A percentile compares a stretch with the other conserved stretches of the same genome.
Conservation (phyloP, 2,113 vertebrate genomes). For the Colius striatus region DNA sequence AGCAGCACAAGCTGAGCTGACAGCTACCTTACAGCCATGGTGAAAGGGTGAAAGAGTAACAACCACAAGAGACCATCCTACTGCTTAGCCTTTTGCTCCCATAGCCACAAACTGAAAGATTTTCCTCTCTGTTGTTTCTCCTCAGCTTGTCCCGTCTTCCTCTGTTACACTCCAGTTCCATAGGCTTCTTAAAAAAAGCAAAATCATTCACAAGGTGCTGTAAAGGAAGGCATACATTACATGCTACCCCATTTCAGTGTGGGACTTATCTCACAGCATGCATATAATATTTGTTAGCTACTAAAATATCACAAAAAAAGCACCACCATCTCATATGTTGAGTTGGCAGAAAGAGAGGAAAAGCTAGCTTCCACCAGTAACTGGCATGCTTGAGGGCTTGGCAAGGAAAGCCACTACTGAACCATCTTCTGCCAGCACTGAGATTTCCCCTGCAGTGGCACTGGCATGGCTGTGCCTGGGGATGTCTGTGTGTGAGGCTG, state of each 20-base stretch:
- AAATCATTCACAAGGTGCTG: neutral
- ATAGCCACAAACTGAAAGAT: neutral
- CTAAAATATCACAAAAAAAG: slow-evolving; percentile 2
- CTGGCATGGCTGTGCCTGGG: neutral
- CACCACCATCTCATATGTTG: neutral
- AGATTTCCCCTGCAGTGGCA: neutral
- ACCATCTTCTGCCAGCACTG: neutral
- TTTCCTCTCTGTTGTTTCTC: neutral
- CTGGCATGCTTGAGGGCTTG: neutral
- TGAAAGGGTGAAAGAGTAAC: neutral
- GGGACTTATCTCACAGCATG: neutral
- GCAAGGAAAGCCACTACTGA: neutral
- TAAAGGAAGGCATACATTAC: neutral
- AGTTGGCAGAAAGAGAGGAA: slow-evolving; percentile 7
- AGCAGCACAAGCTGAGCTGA: neutral
- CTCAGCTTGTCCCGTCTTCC: neutral
- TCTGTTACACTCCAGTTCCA: neutral
- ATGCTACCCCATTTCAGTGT: neutral
- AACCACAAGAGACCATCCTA: neutral
- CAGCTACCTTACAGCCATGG: neutral
- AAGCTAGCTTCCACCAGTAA: neutral
- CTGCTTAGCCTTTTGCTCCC: neutral
- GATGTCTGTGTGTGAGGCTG: neutral
- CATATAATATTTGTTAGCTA: neutral
- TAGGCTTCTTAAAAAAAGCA: neutral